Conservation (phyloP, 2,888 invertebrate species). For the Omphaloscelis lunosa region DNA sequence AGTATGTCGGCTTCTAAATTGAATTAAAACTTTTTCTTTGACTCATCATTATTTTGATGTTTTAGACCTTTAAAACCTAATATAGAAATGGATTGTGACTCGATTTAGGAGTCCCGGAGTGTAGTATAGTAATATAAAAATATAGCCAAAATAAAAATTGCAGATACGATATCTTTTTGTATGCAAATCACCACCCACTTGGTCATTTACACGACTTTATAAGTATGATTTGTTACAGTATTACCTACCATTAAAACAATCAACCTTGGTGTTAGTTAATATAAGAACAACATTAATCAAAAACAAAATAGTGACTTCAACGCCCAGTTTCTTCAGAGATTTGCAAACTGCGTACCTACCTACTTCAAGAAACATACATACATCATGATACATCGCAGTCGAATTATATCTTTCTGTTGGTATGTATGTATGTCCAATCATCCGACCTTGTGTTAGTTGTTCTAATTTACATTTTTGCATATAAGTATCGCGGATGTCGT, state of each 20-base stretch:
- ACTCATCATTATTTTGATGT: neutral
- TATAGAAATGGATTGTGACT: neutral
- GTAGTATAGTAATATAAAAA: neutral
- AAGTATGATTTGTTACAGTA: conserved; percentile 36
- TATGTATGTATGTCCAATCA: neutral
- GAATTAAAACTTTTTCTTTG: neutral
- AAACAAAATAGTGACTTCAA: conserved; percentile 34
- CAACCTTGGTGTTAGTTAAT: conserved; percentile 21
- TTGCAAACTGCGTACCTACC: conserved; percentile 16
- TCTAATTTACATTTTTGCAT: conserved; percentile 39
- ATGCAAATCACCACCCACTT: conserved; percentile 38
- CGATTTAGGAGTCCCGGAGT: neutral
- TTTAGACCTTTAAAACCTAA: neutral
- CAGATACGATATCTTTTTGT: neutral
- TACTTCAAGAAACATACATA: neutral
- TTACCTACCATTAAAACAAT: conserved; percentile 2
- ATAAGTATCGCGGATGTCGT: conserved; percentile 51
- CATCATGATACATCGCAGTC: neutral
- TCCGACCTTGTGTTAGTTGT: conserved; percentile 49
- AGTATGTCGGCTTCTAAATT: neutral
- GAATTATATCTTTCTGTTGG: neutral
- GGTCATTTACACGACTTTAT: neutral
- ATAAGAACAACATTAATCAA: conserved; percentile 33
- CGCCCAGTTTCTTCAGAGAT: conserved; percentile 30
- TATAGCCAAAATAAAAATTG: neutral